Base-by-base conservation (phyloP, 2,113 vertebrate genomes). In the Gambusia holbrooki region DNA sequence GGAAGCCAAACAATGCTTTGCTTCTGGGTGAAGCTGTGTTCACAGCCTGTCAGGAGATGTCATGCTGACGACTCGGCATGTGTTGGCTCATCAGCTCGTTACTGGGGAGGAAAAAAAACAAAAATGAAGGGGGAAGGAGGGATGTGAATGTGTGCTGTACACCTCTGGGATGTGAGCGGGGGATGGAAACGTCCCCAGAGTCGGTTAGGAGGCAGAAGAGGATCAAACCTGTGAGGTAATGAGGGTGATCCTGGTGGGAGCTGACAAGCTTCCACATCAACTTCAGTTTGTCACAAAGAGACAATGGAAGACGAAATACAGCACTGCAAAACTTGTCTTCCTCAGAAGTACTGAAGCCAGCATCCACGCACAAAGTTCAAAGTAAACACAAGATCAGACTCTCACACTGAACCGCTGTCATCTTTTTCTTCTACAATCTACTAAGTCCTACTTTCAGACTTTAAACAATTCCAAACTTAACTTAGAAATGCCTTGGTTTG, bases 1-100 rank as follows among this genome's bases (percentile, higher is more conserved):
- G n/a, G 62, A 62, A 62, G 45, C n/a, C 69, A 73, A 64, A 66
- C 62, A 77, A 72, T 81, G 73, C 84, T 66, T 84, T 81, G 76
- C 84, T 79, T 19, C 35, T 37, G 80, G 68, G 65, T 29, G 63
- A 63, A 40, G n/a, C 69, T 65, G 7, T 22, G 14, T 45, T 48
- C 71, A 51, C 10, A 45, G 37, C 78, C 76, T 79, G 77, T 77
- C 87, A 75, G 79, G 29, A 65, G 42, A 68, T 51, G 87, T 62
- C 62, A 74, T 5, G 37, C 32, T n/a, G 74, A 27, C 29, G 66
- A 45, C 45, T 48, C 1, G 7, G 33, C 30, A 45, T 61, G 61
- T 37, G 33, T 75, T 37, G 28, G 5, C 15, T 37, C 42, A 48
- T 77, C 82, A 67, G 81, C 66, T 84, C 72, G 80, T 85, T 88